These are phyloP conservation scores for Graphium colonna DNA, from an alignment of 2,888 invertebrate species.

Conservation along the genomic window DNA sequence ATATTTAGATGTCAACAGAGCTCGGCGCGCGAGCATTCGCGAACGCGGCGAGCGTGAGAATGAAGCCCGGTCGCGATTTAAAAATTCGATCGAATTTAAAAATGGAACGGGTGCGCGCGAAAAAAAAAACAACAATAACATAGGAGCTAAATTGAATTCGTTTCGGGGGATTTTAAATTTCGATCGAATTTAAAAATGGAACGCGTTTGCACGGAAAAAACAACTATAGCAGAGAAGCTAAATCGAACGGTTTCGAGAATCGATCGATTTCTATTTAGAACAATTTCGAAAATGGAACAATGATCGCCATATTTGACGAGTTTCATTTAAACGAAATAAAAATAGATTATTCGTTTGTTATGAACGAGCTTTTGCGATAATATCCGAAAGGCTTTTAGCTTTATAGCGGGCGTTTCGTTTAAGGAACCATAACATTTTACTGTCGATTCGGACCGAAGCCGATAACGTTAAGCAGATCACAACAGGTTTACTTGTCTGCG, in stretches of 20 bases:
- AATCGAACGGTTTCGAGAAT: no score
- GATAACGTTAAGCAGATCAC: slow-evolving; percentile 8
- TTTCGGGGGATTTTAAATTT: no score
- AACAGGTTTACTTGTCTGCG: slow-evolving; percentile 8
- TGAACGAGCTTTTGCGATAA: background rate
- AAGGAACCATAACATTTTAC: slow-evolving; percentile 14
- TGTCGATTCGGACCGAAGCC: slow-evolving; percentile 7
- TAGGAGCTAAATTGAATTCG: no score
- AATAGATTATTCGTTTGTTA: background rate
- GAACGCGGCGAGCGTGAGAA: slow-evolving; percentile 29
- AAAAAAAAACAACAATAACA: background rate
- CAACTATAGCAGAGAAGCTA: no score
- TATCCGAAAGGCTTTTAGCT: slow-evolving; percentile 12
- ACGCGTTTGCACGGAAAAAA: background rate
- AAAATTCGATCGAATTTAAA: slow-evolving; percentile 4
- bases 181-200: slow-evolving; percentile 1
- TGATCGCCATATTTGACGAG: no score
- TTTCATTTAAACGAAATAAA: background rate
- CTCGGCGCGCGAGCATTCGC: slow-evolving; percentile 40
- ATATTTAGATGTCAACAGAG: slow-evolving; percentile 56
- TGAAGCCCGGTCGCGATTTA: slow-evolving; percentile 12
- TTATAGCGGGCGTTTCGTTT: slow-evolving; percentile 1
- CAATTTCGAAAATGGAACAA: background rate
- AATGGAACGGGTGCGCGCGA: background rate
- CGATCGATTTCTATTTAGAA: no score